A percentile compares a stretch with the other conserved stretches of the same genome.
phyloP scores from a whole-genome alignment of 1,140 invertebrate species.

The Mactra quadrangularis region DNA sequence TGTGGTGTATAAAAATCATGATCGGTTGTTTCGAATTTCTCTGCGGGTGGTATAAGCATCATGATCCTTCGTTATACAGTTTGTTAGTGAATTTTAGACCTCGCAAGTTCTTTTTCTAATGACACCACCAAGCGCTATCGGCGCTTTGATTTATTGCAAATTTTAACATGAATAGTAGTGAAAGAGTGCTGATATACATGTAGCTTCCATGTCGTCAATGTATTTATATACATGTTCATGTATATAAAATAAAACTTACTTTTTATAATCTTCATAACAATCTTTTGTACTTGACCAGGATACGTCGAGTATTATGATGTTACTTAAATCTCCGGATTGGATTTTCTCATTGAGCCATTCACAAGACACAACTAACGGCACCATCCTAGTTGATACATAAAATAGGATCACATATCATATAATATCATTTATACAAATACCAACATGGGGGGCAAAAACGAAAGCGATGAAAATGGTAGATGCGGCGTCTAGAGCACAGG shows the following conservation, averaged over 20 bases:
- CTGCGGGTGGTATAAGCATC: too few species aligned
- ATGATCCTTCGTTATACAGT: too few species aligned
- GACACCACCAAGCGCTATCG: neutral
- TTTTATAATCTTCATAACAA: slow-evolving; percentile 40
- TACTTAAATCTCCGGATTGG: neutral
- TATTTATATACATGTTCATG: neutral
- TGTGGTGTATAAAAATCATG: too few species aligned
- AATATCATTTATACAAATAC: too few species aligned
- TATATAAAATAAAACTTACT: slow-evolving; percentile 32
- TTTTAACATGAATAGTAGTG: neutral
- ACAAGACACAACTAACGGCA: slow-evolving; percentile 36
- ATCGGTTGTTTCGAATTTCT: too few species aligned
- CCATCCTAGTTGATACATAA: too few species aligned
- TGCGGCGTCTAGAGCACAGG: too few species aligned
- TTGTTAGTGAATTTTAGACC: neutral
- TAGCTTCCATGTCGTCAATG: neutral
- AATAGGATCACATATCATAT: too few species aligned
- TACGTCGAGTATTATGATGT: slow-evolving; percentile 49
- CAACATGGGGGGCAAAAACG: too few species aligned
- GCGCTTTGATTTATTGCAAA: neutral
- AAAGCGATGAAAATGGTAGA: too few species aligned
- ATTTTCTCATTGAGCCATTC: slow-evolving; percentile 53
- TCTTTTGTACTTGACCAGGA: slow-evolving; percentile 61
- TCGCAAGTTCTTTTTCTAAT: too few species aligned
- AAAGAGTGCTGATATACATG: too few species aligned